These are phyloP conservation scores for Parapristionchus giblindavisi DNA, from an alignment of 2,888 invertebrate genomes.

Conservation along the genomic window DNA sequence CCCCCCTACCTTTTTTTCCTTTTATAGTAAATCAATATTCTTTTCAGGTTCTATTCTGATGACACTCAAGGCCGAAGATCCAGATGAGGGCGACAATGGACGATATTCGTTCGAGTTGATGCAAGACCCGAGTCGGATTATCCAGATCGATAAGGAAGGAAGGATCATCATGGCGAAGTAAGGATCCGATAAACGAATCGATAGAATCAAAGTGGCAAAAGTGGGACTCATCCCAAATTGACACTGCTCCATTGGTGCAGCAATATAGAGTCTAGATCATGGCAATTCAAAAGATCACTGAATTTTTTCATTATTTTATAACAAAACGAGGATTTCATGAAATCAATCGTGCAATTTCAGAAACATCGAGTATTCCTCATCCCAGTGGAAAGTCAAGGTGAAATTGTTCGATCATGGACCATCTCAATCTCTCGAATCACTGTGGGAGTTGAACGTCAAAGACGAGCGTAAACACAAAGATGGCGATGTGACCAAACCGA, in stretches of 20 bases:
- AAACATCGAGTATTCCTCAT: constrained; percentile 44
- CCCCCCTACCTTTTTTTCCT: too few relatives aligned
- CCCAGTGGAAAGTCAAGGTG: constrained; percentile 51
- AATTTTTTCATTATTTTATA: too few relatives aligned
- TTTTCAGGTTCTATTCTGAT: too few relatives aligned
- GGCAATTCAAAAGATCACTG: too few relatives aligned
- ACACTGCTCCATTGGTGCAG: too few relatives aligned
- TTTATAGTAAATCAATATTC: too few relatives aligned
- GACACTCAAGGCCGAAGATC: constrained; percentile 56
- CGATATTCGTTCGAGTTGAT: constrained; percentile 52
- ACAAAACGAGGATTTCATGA: background rate
- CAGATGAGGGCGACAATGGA: constrained; percentile 59
- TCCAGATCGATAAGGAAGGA: constrained; percentile 59
- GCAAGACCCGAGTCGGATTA: constrained; percentile 50
- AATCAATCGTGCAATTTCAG: constrained; percentile 34
- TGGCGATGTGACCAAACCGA: constrained; percentile 3
- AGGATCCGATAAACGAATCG: background rate
- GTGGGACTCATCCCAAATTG: too few relatives aligned
- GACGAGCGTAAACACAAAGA: constrained; percentile 22
- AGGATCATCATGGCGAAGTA: constrained; percentile 48
- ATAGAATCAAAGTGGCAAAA: background rate
- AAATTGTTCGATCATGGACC: constrained; percentile 46
- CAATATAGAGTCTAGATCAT: too few relatives aligned
- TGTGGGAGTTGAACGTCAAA: constrained; percentile 25
- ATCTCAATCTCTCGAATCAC: background rate